Conservation (phyloP, 2,113 vertebrate genomes). For the Pica pica region DNA sequence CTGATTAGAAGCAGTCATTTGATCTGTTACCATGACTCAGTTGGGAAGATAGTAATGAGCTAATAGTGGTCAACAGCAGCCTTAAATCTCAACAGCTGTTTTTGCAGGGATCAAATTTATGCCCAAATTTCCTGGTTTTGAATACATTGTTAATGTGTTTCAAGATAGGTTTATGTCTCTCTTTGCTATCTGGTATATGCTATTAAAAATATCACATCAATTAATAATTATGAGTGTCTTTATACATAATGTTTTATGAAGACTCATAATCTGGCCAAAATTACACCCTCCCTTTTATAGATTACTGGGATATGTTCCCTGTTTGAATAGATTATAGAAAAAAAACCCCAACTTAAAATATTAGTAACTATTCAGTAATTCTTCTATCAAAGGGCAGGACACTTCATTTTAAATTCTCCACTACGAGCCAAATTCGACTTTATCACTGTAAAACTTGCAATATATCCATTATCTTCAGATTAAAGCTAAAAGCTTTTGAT, state of each 20-base stretch:
- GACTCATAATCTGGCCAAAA: background rate
- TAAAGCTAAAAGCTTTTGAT: slow-evolving; percentile 67
- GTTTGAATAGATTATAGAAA: background rate
- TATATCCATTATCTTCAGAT: slow-evolving; percentile 56
- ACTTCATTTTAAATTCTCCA: background rate
- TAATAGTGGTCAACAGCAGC: background rate
- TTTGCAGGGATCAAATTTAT: background rate
- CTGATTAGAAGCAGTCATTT: background rate
- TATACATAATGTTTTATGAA: background rate
- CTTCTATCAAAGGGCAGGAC: background rate
- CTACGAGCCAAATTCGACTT: slow-evolving; percentile 20
- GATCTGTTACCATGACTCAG: background rate
- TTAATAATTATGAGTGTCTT: background rate
- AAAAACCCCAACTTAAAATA: background rate
- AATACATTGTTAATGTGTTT: background rate
- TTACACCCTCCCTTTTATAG: background rate
- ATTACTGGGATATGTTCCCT: background rate
- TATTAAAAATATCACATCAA: background rate
- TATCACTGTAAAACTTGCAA: slow-evolving; percentile 15
- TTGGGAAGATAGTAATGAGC: background rate
- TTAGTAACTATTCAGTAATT: background rate
- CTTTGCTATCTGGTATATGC: background rate
- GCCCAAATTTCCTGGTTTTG: background rate
- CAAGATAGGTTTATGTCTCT: background rate
- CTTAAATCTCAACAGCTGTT: background rate